phyloP scores from a whole-genome alignment of 1,140 invertebrate species.

The Dryas iulia region DNA sequence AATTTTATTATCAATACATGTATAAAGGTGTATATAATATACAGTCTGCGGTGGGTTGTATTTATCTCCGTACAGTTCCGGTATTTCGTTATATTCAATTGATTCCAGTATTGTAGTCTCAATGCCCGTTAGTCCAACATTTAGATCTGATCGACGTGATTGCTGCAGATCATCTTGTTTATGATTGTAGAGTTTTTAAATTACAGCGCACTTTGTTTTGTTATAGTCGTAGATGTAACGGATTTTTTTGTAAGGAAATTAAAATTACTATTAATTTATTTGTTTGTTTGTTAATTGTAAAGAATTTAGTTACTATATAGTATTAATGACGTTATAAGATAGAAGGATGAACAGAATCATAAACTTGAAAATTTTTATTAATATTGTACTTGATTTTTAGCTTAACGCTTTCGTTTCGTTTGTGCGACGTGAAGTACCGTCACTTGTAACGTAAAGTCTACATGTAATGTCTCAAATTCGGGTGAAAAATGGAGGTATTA shows the following conservation, averaged over 20 bases:
- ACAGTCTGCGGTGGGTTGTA: constrained; percentile 24
- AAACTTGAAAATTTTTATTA: no score
- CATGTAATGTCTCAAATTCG: no score
- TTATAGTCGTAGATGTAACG: constrained; percentile 4
- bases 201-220: constrained; percentile 1
- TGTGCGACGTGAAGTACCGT: no score
- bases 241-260: not conserved
- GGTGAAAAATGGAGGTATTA: no score
- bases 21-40: not conserved
- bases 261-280: not conserved
- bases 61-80: constrained; percentile 23
- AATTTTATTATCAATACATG: not conserved
- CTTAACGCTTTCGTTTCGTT: no score
- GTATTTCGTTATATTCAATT: constrained; percentile 39
- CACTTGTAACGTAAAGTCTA: no score
- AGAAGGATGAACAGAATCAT: no score
- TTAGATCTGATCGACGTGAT: constrained; percentile 34
- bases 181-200: constrained; percentile 25
- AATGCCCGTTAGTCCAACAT: constrained; percentile 34
- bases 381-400: no score
- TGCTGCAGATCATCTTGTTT: constrained; percentile 26
- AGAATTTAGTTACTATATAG: not conserved
- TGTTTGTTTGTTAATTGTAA: not conserved
- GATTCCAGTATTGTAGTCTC: constrained; percentile 35
- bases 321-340: no score